phyloP scores from a whole-genome alignment of 2,797 vertebrate species.

The Clarias fuscus region DNA sequence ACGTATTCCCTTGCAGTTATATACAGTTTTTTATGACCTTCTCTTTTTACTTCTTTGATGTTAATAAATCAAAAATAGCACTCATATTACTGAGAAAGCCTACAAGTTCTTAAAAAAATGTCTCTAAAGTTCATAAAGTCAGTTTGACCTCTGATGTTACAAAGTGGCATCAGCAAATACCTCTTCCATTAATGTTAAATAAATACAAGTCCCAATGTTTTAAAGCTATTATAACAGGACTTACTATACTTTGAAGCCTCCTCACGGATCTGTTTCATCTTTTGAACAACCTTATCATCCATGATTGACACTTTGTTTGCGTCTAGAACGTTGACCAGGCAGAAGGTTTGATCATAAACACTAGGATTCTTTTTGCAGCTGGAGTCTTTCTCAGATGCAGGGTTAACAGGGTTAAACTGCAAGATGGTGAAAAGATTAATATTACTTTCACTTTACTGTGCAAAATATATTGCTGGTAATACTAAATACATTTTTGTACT shows the following conservation, averaged over 20 bases:
- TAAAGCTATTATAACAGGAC: neutral
- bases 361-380: neutral
- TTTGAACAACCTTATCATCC: neutral
- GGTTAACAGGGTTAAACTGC: constrained; percentile 27
- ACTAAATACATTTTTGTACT: neutral
- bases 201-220: too few species aligned
- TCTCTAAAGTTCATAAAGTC: too few species aligned
- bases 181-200: too few species aligned
- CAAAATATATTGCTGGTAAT: neutral
- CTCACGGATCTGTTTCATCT: neutral
- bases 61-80: too few species aligned
- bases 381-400: neutral
- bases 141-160: too few species aligned
- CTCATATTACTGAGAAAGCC: too few species aligned
- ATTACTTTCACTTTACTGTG: neutral
- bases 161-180: too few species aligned
- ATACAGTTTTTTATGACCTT: too few species aligned
- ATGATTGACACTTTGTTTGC: constrained; percentile 13
- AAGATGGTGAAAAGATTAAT: neutral
- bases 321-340: constrained; percentile 32
- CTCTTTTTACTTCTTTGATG: too few species aligned
- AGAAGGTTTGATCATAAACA: neutral
- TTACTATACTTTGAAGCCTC: constrained; percentile 8
- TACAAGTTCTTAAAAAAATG: too few species aligned
- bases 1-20: too few species aligned